Base-by-base conservation (phyloP, 2,113 vertebrate genomes). In the Etheostoma cragini region DNA sequence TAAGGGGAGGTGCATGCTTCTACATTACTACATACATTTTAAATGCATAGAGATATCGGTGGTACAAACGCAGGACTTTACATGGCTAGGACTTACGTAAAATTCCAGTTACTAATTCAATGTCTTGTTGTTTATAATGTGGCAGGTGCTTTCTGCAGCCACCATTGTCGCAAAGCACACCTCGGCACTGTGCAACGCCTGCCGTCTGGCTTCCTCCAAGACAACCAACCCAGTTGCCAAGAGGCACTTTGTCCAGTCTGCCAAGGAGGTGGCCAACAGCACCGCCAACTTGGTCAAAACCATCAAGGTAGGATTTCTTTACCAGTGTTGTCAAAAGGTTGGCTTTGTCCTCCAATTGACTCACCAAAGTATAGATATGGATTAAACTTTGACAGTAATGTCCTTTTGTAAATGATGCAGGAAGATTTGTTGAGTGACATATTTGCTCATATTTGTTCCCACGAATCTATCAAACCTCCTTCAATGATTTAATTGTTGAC, bases 91-190 rank as follows among this genome's bases (percentile, higher is more conserved):
- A 33, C 13, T 49, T n/a, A 42, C 50, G 47, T n/a, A 22, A 60
- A 58, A 21, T 63, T 11, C 79, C 16, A 12, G 0, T 21, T 5
- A 3, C n/a, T 56, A 4, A 26, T 78, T 35, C 5, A 26, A 24
- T 16, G 19, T 80, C 54, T 57, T 83, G 3, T 62, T 49, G 14
- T 76, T 50, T n/a, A 1, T 57, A 24, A 35, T 26, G 38, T 12
- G 24, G 14, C 91, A 99, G 98, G 98, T 99, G 19, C 91, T 99
- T 10, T 99, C 98, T 2, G 97, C 98, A 8, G 98, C 98, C 89
- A 99, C 98, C 0, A 99, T 99, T 0, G 98, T 99, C 65, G 98
- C 98, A 73, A 99, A 99, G 73, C 98, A 99, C 88, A 99, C 98
- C 0, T 99, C 98, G 0, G 97, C 98, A 1, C 89, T 99, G 84